Evolutionary conservation across 2,888 invertebrate species (phyloP), one percentile per base, ranked within the genome.

Genomic region (Ctena decussata): DNA sequence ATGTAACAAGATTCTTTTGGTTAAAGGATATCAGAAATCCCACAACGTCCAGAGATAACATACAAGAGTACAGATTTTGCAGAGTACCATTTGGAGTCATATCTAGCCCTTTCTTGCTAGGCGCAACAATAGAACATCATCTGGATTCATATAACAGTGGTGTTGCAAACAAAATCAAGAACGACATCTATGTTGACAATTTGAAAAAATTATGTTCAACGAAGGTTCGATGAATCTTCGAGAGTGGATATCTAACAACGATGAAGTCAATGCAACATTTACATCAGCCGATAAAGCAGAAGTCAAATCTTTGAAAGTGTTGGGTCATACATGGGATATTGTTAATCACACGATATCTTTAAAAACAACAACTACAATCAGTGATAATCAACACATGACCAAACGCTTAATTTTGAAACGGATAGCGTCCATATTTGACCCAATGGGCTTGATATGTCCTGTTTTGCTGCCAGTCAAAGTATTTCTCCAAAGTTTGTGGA

Each of bases 1-100:
- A 86, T 75, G 79, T 76, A 2, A 84, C 86, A 6, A 24, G 82
- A 35, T 84, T 86, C 65, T n/a, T 84, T 2, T 84, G 82, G 87
- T 49, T 87, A 8, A 84, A 82, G 44, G 72, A 87, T 53, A 53
- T 24, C 37, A 41, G 75, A 21, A 72, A 70, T 3, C 74, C 49
- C n/a, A 44, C 21, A 21, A 44, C 21, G 12, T 35, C 53, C 6
- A 60, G 39, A 44, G 41, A 30, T 18, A 46, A 80, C 41, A 49
- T 80, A 5, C 77, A 84, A 35, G 80, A 73, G 37, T 74, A 70
- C 37, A 41, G 84, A 12, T 80, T 80, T 57, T 74, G 80, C 69
- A 21, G 80, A 15, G 80, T 79, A 24, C 84, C 84, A 2, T 80
- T 84, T 72, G 77, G 80, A n/a, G 53, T 77, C 8, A 77, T 80